Evolutionary conservation across 2,888 invertebrate species (phyloP), one percentile per base, ranked within the genome.

Genomic region (Dysmachus trigonus): DNA sequence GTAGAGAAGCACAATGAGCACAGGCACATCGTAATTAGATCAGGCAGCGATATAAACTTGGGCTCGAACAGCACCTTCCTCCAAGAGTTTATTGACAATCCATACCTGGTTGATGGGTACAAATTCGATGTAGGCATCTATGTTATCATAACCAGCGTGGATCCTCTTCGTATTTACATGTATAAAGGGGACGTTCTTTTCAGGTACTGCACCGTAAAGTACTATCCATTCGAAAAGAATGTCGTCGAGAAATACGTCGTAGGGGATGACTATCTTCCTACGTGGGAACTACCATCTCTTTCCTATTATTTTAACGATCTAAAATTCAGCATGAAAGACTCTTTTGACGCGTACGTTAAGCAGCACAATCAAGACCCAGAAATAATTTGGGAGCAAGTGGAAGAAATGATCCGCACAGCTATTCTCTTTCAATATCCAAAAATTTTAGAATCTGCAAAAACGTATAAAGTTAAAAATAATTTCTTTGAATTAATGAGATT

Each of bases 101-200:
- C 99, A 4, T 95, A 96, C 89, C 93, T 99, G 22, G 96, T 99
- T 2, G 98, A 98, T 91, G 98, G 97, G 0, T 95, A 97, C 91
- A 98, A 98, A 93, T 99, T 99, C 92, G 99, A 99, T 92, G 97
- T 99, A 91, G 99, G 99, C 8, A 95, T 99, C 86, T 99, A 99
- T 91, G 97, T 97, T 0, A 95, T 96, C 0, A 93, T 99, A 27
- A 98, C 98, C 0, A 98, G 98, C 0, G 93, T 99, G 1, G 94
- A 97, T 92, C 99, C 99, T 0, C 92, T 99, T 30, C 93, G 98
- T 88, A 95, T 96, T 1, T 99, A 99, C 90, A 95, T 96, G 89
- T 97, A 97, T 90, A 96, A 96, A 90, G 97, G 96, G 2, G 99
- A 99, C 90, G 95, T 96, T 8, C 93, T 99, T 7, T 96, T 99